Conservation (phyloP, 35 echinoderm and acorn worm genomes). For the Acanthaster planci region DNA sequence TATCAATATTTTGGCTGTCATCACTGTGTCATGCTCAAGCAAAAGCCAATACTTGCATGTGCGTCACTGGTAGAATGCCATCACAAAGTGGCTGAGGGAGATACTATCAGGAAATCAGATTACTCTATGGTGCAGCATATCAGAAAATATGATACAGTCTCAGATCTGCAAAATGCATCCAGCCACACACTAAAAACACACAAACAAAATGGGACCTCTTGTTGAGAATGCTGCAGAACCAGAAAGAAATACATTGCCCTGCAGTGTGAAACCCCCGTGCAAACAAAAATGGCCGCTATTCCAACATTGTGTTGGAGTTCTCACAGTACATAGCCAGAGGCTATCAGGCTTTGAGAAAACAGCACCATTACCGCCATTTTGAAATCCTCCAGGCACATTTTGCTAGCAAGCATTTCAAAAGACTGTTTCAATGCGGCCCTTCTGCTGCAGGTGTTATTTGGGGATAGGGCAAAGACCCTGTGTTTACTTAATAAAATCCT, state of each 20-base stretch:
- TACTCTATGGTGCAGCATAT: too few relatives aligned
- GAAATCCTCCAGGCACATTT: conserved; percentile 19
- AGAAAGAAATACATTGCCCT: not conserved
- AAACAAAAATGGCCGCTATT: not conserved
- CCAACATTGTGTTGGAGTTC: not conserved
- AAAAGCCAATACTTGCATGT: too few relatives aligned
- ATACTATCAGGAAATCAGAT: too few relatives aligned
- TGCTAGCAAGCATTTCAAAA: conserved; percentile 15
- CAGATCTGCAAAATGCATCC: too few relatives aligned
- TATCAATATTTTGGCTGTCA: too few relatives aligned
- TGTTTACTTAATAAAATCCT: conserved; percentile 11
- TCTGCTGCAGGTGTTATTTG: too few relatives aligned
- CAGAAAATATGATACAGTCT: too few relatives aligned
- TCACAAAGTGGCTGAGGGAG: too few relatives aligned
- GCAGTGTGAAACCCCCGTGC: not conserved
- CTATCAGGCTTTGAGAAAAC: not conserved
- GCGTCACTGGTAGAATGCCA: too few relatives aligned
- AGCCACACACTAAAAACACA: too few relatives aligned
- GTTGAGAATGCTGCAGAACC: not conserved
- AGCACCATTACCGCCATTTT: not conserved
- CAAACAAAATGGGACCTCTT: too few relatives aligned
- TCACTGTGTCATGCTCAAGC: too few relatives aligned
- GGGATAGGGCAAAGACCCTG: not conserved
- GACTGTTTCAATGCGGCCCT: not conserved
- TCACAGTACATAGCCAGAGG: not conserved